Evolutionary conservation across 2,888 invertebrate species (phyloP).

Genomic region (Agrotis ipsilon): DNA sequence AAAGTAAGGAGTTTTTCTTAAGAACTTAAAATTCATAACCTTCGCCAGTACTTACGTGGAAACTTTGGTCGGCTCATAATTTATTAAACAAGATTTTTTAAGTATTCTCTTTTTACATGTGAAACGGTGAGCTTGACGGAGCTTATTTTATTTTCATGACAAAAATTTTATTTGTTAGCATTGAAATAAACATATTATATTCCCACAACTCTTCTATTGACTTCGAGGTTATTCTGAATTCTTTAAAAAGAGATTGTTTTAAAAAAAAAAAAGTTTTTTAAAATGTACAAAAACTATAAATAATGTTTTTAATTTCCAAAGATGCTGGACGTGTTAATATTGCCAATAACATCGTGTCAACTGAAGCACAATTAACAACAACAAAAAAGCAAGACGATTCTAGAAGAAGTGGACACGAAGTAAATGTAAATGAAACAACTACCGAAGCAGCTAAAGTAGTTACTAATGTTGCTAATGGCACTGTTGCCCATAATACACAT

Average conservation of each 20-base stretch:
- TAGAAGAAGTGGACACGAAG: conserved; percentile 32
- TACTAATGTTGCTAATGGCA: neutral
- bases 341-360: neutral
- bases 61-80: neutral
- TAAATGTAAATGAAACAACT: conserved; percentile 5
- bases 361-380: conserved; percentile 1
- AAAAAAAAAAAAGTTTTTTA: too few relatives aligned
- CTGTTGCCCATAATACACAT: neutral
- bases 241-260: too few relatives aligned
- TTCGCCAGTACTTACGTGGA: neutral
- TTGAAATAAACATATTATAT: conserved; percentile 1
- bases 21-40: neutral
- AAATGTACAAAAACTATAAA: too few relatives aligned
- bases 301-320: conserved; percentile 2
- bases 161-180: neutral
- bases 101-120: neutral
- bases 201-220: neutral
- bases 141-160: neutral
- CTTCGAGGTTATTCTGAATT: neutral
- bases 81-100: neutral
- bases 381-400: neutral
- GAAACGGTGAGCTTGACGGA: conserved; percentile 2
- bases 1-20: too few relatives aligned
- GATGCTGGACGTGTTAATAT: conserved; percentile 17
- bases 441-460: neutral